Evolutionary conservation across 2,113 vertebrate genomes (phyloP), one percentile per base, ranked within the genome.

Genomic region (Cynopterus brachyotis): DNA sequence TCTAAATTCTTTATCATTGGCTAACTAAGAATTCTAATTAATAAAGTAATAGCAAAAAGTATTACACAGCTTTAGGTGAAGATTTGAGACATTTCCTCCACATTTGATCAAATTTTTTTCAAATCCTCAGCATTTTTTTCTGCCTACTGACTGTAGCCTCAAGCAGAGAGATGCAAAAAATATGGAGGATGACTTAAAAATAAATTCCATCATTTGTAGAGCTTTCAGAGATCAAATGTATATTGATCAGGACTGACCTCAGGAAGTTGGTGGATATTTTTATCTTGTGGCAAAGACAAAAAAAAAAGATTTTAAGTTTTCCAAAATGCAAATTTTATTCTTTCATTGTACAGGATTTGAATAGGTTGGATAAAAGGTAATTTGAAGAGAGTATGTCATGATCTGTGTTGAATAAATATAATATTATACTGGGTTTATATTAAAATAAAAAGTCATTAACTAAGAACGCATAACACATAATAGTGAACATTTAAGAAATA

Each of bases 211-310:
- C 4, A 30, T n/a, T 64, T 91, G 47, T 66, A 69, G 19, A 40
- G 64, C 45, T 82, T 47, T 93, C 57, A 57, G 76, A 93, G 37
- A 35, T 69, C 89, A 89, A 20, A 64, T 64, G 80, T 75, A 82
- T 55, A 89, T 82, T 13, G 57, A 93, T 96, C 9, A 70, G 22
- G 30, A 93, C 32, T 73, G 96, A 94, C 93, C 73, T 12, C 69
- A 88, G 95, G 93, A 96, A 96, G 81, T 16, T 35, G 73, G n/a
- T 82, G 47, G 40, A 10, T 78, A 78, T 86, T 96, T 97, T 95
- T 94, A 91, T 42, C 67, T 85, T 94, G 78, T 20, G n/a, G 73
- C 28, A 84, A 73, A 73, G 22, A 30, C 45, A 80, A 78, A 90
- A 37, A 24, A 28, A 30, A 45, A 6, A 16, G 7, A 30, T 19